phyloP scores from a whole-genome alignment of 2,113 vertebrate genomes.

The Martes martes region DNA sequence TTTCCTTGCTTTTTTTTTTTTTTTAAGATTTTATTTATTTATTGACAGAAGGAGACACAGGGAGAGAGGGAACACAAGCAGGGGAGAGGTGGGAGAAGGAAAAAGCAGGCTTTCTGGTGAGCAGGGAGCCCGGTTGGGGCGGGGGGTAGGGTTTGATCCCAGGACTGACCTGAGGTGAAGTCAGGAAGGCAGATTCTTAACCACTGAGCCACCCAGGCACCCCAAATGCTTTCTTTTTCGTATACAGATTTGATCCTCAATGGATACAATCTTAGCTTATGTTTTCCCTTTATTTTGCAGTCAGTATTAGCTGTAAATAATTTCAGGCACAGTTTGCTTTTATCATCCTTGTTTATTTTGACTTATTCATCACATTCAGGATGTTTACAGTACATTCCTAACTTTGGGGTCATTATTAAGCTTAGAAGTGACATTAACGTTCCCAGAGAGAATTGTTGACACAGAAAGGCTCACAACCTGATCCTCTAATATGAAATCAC shows the following conservation, averaged over 20 bases:
- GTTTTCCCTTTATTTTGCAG: neutral
- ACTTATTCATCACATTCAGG: constrained; percentile 43
- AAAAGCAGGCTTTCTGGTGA: no score
- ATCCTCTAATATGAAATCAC: constrained; percentile 48
- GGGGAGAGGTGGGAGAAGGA: no score
- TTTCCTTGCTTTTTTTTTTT: neutral
- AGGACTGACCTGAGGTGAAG: no score
- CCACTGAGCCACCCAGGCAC: no score
- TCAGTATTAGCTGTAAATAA: neutral
- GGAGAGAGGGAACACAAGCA: no score
- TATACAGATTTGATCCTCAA: neutral
- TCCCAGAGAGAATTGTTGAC: constrained; percentile 42
- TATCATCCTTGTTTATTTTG: constrained; percentile 61
- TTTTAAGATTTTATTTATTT: no score
- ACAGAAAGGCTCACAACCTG: constrained; percentile 27
- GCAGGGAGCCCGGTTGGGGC: no score
- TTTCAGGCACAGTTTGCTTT: constrained; percentile 34
- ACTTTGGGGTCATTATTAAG: constrained; percentile 53
- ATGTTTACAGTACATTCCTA: constrained; percentile 44
- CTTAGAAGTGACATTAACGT: constrained; percentile 55
- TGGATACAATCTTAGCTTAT: neutral
- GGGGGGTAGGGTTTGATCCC: no score
- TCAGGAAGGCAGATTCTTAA: no score
- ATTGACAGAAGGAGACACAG: no score
- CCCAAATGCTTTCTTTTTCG: neutral